A percentile compares a stretch with the other conserved stretches of the same genome.
Conservation (phyloP, 2,888 invertebrate species). For the Salpingus planirostris region DNA sequence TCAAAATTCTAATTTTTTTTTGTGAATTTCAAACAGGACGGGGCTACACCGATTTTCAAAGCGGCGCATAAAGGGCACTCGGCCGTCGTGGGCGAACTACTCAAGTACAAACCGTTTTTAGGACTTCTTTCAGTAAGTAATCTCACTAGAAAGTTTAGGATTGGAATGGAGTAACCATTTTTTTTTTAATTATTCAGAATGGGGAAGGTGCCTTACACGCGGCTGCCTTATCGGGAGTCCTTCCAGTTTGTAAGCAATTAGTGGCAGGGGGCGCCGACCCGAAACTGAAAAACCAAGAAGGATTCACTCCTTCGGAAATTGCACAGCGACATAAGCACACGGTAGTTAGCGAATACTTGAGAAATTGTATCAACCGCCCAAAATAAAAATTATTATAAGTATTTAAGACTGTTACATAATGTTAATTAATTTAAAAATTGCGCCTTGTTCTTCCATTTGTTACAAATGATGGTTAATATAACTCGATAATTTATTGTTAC, state of each 20-base stretch:
- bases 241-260: slow-evolving; percentile 68
- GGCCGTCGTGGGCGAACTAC: slow-evolving; percentile 74
- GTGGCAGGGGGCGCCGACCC: slow-evolving; percentile 62
- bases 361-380: slow-evolving; percentile 35
- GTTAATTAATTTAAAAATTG: too few relatives aligned
- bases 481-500: too few relatives aligned
- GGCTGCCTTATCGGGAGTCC: slow-evolving; percentile 80
- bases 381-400: slow-evolving; percentile 5
- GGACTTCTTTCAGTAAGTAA: slow-evolving; percentile 74
- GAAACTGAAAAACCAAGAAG: slow-evolving; percentile 62
- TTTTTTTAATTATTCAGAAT: slow-evolving; percentile 62
- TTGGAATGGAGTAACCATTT: not conserved
- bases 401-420: slow-evolving; percentile 7
- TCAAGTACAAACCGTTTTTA: slow-evolving; percentile 73
- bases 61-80: slow-evolving; percentile 91
- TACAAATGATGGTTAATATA: too few relatives aligned
- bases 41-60: slow-evolving; percentile 89
- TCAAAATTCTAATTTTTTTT: slow-evolving; percentile 2
- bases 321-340: slow-evolving; percentile 48
- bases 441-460: too few relatives aligned
- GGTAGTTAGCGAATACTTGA: slow-evolving; percentile 50
- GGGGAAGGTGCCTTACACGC: slow-evolving; percentile 89
- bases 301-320: slow-evolving; percentile 56
- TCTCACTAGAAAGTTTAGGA: not conserved
- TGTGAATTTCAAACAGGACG: slow-evolving; percentile 56